Base-by-base conservation (phyloP, 2,113 vertebrate species). In the Chlorocebus sabaeus region DNA sequence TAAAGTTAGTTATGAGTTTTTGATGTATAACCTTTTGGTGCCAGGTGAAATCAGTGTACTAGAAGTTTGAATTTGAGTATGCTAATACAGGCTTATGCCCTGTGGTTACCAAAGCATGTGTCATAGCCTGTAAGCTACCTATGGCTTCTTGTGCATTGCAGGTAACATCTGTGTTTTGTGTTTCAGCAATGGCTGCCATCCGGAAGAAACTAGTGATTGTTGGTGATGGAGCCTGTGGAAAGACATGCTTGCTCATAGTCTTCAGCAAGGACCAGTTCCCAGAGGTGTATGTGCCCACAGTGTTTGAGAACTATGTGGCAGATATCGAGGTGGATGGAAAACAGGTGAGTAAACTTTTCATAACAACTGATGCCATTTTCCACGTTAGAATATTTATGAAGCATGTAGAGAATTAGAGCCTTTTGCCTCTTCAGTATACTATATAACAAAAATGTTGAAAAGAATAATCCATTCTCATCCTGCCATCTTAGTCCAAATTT, bases 241-340 rank as follows among this genome's bases (percentile, higher is more conserved):
- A 99, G 98, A 99, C 99, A 59, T 99, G 99, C 98, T 99, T 99
- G 97, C 99, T 99, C 97, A 99, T 99, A 16, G 99, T 99, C 96
- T 99, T 99, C 98, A 99, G 99, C 98, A 99, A 99, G 99, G 99
- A 99, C 99, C 99, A 99, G 98, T 99, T 99, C 98, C 99, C 99
- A 87, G 99, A 99, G 98, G 99, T 99, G 8, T 99, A 99, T 30
- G 99, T 99, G 84, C 99, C 99, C 96, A 99, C 99, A 0, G 99
- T 99, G 95, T 99, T 99, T 97, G 99, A 99, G 98, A 99, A 99
- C 98, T 99, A 99, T 55, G 99, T 99, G 88, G 99, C 99, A 91
- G 99, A 99, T 99, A 99, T 99, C 13, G 99, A 99, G 98, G 99
- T 99, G 95, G 99, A 99, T 96, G 98, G 99, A 90, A 99, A 99